Conservation (phyloP, 2,113 vertebrate species). For the Rhizomys pruinosus region DNA sequence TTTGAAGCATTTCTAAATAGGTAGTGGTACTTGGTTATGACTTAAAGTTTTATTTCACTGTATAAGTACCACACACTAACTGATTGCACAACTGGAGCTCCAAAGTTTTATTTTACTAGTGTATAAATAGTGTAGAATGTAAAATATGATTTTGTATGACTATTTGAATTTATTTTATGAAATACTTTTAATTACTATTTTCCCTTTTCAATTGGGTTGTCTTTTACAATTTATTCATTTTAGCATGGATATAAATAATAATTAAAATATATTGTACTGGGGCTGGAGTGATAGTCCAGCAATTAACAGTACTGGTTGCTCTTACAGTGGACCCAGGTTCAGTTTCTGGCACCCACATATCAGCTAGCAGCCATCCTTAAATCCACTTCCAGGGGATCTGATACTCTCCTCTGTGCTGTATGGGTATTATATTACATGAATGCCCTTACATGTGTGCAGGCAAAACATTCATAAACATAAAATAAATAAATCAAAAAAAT, state of each 20-base stretch:
- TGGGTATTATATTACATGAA: too few species aligned
- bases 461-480: too few species aligned
- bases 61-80: neutral
- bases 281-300: too few species aligned
- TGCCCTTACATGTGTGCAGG: too few species aligned
- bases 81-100: too few species aligned
- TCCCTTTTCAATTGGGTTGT: neutral
- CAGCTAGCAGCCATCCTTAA: too few species aligned
- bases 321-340: too few species aligned
- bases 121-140: neutral
- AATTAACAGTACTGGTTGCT: too few species aligned
- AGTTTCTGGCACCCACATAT: too few species aligned
- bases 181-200: slow-evolving; percentile 36
- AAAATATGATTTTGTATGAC: neutral
- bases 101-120: neutral
- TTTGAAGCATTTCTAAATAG: neutral
- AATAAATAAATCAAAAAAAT: too few species aligned
- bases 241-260: neutral
- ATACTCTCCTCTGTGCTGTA: too few species aligned
- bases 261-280: neutral
- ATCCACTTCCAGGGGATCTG: too few species aligned
- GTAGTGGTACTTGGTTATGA: neutral
- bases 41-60: neutral
- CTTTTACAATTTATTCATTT: slow-evolving; percentile 7
- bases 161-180: neutral